Evolutionary conservation across 2,113 vertebrate species (phyloP), one percentile per base, ranked within the genome.

Genomic region (Rhineura floridana): DNA sequence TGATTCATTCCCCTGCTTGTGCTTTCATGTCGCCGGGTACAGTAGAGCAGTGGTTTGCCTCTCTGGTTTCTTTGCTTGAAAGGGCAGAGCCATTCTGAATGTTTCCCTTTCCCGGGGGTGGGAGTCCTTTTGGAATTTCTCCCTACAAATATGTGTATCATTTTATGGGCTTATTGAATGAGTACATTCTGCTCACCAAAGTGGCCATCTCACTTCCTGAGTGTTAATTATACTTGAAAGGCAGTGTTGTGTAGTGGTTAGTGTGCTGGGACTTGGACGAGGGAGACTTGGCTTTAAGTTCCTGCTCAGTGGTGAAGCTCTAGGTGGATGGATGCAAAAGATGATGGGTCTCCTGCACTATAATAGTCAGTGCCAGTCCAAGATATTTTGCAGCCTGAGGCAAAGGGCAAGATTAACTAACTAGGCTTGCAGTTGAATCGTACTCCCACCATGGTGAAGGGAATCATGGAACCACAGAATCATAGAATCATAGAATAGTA

Each of bases 1-100:
- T 95, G 93, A 93, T 95, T 95, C 90, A 95, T 94, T 96, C 94
- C 78, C 90, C 92, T 95, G 73, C 15, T 88, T 93, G 91, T 84
- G 36, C 42, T 76, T 93, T 96, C 95, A 92, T 93, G 76, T 72
- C 90, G 19, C 81, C 87, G 69, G 85, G 82, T 93, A 89, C 84
- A 88, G 87, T 82, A 82, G 59, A 91, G 80, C 87, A 78, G 55
- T 77, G 52, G 83, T 85, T 80, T 90, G 46, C 89, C 87, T 91
- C 90, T 67, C 81, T 94, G 42, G 0, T 79, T 91, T 89, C 91
- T 94, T 59, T 91, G 79, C 92, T 77, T 92, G 89, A 62, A 94
- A 92, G 84, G 62, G 90, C 90, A 94, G 81, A 91, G 87, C 93
- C 46, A 67, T 70, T 59, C 81, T 89, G 28, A 83, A 87, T 84